These are phyloP conservation scores for Lucinisca nassula DNA, from an alignment of 2,888 invertebrate genomes.

Conservation along the genomic window DNA sequence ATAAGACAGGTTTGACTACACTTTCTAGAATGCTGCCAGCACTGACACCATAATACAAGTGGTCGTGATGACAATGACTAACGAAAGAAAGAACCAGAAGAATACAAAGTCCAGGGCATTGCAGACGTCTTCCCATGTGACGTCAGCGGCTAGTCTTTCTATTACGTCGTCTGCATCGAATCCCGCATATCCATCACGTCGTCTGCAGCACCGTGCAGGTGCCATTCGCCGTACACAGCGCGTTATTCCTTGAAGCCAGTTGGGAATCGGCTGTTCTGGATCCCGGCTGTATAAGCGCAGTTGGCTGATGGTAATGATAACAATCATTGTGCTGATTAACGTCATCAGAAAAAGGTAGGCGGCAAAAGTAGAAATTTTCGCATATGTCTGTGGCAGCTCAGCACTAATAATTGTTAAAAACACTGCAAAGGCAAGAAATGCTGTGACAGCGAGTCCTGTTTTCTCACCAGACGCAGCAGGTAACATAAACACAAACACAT, in stretches of 20 bases:
- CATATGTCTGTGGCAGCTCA: conserved; percentile 60
- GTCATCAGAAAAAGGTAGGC: conserved; percentile 66
- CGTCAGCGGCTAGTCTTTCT: conserved; percentile 42
- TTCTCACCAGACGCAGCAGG: conserved; percentile 63
- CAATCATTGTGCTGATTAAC: conserved; percentile 54
- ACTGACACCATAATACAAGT: background rate
- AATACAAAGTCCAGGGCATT: conserved; percentile 65
- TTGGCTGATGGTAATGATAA: conserved; percentile 50
- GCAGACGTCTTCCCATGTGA: conserved; percentile 66
- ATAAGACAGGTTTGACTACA: too few species aligned
- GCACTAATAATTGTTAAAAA: conserved; percentile 65
- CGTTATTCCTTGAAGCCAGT: conserved; percentile 39
- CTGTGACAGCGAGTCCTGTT: conserved; percentile 55
- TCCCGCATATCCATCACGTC: conserved; percentile 44
- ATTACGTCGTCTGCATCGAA: conserved; percentile 51
- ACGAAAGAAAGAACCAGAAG: conserved; percentile 65
- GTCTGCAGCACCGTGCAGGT: conserved; percentile 24
- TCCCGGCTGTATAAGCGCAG: conserved; percentile 56
- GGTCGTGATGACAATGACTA: conserved; percentile 14
- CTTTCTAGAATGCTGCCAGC: background rate
- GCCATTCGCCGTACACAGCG: conserved; percentile 48
- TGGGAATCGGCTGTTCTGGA: conserved; percentile 46
- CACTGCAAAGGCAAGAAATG: conserved; percentile 63
- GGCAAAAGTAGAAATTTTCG: conserved; percentile 59
- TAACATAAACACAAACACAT: conserved; percentile 63